Conservation (phyloP, 2,888 invertebrate species). For the Sinohyriopsis cumingii region DNA sequence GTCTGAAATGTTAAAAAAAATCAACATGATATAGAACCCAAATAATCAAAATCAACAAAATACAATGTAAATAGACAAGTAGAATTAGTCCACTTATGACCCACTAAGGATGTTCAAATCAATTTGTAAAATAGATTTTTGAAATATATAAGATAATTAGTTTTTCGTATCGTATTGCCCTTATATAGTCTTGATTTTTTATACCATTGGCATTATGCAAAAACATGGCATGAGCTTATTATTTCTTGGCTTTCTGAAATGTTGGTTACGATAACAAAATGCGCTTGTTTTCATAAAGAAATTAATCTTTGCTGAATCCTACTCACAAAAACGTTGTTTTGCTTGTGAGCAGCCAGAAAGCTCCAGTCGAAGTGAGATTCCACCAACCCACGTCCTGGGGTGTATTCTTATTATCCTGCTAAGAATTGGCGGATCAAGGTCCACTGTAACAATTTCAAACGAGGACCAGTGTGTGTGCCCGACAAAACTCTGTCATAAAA, state of each 20-base stretch:
- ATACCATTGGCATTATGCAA: too few species aligned
- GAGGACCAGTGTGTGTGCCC: conserved; percentile 45
- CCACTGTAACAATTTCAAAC: conserved; percentile 32
- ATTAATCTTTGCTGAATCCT: not conserved
- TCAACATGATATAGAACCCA: not conserved
- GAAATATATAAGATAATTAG: too few species aligned
- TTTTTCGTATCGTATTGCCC: too few species aligned
- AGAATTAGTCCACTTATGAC: too few species aligned
- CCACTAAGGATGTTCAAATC: too few species aligned
- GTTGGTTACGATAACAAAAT: too few species aligned
- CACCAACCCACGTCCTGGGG: conserved; percentile 49
- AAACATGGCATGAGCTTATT: too few species aligned
- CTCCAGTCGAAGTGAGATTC: conserved; percentile 53
- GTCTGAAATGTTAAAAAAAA: conserved; percentile 30
- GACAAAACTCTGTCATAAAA: conserved; percentile 42
- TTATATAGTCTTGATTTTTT: too few species aligned
- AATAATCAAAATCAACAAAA: not conserved
- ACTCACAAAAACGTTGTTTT: conserved; percentile 55
- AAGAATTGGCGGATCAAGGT: conserved; percentile 43
- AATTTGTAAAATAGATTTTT: too few species aligned
- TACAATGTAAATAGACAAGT: too few species aligned
- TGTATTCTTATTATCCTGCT: conserved; percentile 44
- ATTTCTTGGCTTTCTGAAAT: too few species aligned
- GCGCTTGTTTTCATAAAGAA: too few species aligned
- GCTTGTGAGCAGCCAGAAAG: conserved; percentile 50